Evolutionary conservation across 2,797 vertebrate genomes (phyloP).

Genomic region (Darevskia mixta): DNA sequence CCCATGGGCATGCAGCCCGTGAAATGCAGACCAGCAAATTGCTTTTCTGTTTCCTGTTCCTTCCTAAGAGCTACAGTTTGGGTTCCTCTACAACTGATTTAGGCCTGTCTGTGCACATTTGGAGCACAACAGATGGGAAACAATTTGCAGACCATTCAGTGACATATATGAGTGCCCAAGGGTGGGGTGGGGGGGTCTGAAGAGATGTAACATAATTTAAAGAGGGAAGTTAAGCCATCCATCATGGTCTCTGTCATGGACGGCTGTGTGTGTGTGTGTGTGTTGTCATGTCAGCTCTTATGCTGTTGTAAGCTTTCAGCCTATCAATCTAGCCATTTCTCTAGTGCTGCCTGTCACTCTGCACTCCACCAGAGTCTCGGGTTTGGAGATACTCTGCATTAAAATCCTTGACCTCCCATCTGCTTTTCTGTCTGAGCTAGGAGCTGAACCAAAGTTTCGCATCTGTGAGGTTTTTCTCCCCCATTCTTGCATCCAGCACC

Average conservation of each 20-base stretch:
- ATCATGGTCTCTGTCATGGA: slow-evolving; percentile 52
- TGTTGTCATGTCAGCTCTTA: slow-evolving; percentile 42
- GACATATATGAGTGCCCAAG: slow-evolving; percentile 19
- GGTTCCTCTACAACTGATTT: slow-evolving; percentile 35
- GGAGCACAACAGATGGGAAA: slow-evolving; percentile 50
- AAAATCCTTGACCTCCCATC: slow-evolving; percentile 74
- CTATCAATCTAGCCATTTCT: slow-evolving; percentile 67
- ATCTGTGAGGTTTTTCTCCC: slow-evolving; percentile 62
- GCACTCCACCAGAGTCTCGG: slow-evolving; percentile 22
- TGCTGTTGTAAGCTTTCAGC: slow-evolving; percentile 47
- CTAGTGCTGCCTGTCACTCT: slow-evolving; percentile 42
- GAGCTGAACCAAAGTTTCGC: slow-evolving; percentile 61
- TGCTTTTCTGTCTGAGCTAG: slow-evolving; percentile 67
- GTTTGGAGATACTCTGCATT: slow-evolving; percentile 53
- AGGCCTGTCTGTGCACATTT: slow-evolving; percentile 47
- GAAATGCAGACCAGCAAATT: neutral
- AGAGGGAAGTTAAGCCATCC: slow-evolving; percentile 43
- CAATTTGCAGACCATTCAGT: slow-evolving; percentile 47
- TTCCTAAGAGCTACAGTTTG: slow-evolving; percentile 31
- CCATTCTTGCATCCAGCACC: slow-evolving; percentile 59
- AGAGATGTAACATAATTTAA: slow-evolving; percentile 39
- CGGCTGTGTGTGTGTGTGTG: slow-evolving; percentile 15
- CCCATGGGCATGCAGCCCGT: neutral
- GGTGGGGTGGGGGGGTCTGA: neutral
- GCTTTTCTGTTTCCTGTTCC: neutral